These are phyloP conservation scores for Hymenopus coronatus DNA, from an alignment of 2,888 invertebrate genomes.

Conservation along the genomic window DNA sequence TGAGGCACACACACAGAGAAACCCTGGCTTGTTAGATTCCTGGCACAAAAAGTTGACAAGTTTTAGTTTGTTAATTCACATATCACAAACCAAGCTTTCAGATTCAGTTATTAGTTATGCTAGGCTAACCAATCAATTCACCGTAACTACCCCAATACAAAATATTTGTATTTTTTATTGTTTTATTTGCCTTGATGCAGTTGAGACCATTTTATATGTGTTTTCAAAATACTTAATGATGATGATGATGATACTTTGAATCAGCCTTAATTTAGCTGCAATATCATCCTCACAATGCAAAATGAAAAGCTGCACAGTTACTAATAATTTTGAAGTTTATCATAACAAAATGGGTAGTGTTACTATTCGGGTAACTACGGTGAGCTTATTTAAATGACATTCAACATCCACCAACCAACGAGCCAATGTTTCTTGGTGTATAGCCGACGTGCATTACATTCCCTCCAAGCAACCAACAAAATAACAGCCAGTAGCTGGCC, in stretches of 20 bases:
- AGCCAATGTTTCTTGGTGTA: slow-evolving; percentile 43
- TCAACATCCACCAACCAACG: slow-evolving; percentile 37
- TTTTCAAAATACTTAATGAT: neutral
- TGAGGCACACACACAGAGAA: slow-evolving; percentile 36
- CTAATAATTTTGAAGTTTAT: neutral
- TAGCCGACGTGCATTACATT: slow-evolving; percentile 20
- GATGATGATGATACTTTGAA: neutral
- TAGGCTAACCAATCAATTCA: neutral
- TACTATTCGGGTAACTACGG: slow-evolving; percentile 17
- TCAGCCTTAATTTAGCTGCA: neutral
- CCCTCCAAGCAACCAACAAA: neutral
- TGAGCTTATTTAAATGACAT: slow-evolving; percentile 4
- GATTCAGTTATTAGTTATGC: slow-evolving; percentile 8
- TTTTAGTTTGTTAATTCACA: slow-evolving; percentile 13
- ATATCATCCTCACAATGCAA: neutral
- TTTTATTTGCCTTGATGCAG: neutral
- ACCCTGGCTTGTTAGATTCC: slow-evolving; percentile 38
- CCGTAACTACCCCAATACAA: slow-evolving; percentile 27
- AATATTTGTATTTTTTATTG: neutral
- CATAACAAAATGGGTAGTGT: neutral
- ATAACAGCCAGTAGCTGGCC: neutral
- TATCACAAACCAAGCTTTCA: slow-evolving; percentile 27
- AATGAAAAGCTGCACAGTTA: neutral
- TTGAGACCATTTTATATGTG: neutral
- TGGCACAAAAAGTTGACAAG: slow-evolving; percentile 16